Base-by-base conservation (phyloP, 2,113 vertebrate genomes). In the Amblyornis subalaris region DNA sequence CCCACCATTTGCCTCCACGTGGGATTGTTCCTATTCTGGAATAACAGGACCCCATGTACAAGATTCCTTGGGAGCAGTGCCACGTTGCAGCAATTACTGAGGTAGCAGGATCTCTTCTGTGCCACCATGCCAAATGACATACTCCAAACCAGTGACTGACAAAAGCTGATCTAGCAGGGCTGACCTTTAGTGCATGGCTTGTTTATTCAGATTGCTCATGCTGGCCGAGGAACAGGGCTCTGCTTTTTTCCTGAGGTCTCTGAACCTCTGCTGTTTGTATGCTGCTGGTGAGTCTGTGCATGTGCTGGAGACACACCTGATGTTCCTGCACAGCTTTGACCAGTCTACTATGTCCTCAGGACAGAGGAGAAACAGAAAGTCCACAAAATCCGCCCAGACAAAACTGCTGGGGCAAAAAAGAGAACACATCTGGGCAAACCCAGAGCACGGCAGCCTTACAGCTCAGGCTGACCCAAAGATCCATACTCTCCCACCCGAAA, bases 271-370 rank as follows among this genome's bases (percentile, higher is more conserved):
- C 51, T 50, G 7, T 16, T 44, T 1, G 5, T 12, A 15, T 0
- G 0, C 9, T 0, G 1, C 25, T 7, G 23, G 36, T 29, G 31
- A 48, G 25, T n/a, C 60, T 1, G 9, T 42, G 50, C 4, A 9
- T 2, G 12, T 0, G 0, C 1, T 2, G 16, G 57, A 61, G 47
- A 44, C 42, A 31, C 24, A 10, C 6, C 22, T 6, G 36, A 29
- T n/a, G 42, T 11, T 76, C n/a, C 31, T 19, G 47, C 62, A 45
- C 42, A 61, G 54, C 42, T 60, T 44, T 19, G 51, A 31, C 33
- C 21, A 17, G 13, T 7, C 17, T 29, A 0, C 73, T 33, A 0
- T 5, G 14, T 35, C 18, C 38, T 75, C 48, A 54, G n/a, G 55
- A 36, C 7, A 44, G 36, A 36, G 19, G 40, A 0, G 3, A 54